Base-by-base conservation (phyloP, 2,888 invertebrate genomes). In the Tetragnatha montana region DNA sequence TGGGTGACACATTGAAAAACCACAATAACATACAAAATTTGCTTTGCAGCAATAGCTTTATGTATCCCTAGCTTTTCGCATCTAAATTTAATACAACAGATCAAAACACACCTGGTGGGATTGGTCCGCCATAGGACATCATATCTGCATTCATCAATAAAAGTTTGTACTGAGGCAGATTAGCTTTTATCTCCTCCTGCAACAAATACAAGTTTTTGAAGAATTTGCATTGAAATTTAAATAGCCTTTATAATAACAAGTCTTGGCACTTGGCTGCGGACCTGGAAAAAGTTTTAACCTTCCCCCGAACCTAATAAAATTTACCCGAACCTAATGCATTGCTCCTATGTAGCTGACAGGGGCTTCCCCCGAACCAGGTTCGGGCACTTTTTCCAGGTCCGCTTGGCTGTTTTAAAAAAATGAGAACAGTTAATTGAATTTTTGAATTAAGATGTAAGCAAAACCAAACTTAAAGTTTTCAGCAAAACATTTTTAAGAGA, bases 111-210 rank as follows among this genome's bases (percentile, higher is more conserved):
- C 51, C 10, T 76, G 87, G 78, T n/a, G 79, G 69, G 79, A 90
- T 80, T 60, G 47, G 17, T 74, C 79, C 51, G 68, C n/a, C 87
- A 90, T 84, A 75, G 84, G 82, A 51, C 19, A 85, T 80, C 47
- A 22, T 60, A 50, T n/a, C n/a, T 49, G 35, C 35, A 73, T 21
- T 8, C 51, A 19, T n/a, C 76, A 14, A 22, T 78, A 19, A 21
- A 84, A 21, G 17, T 69, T 81, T 81, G 49, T 92, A 92, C 35
- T 86, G 88, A 12, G 90, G 85, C 14, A 91, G 75, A 21, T 90
- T 74, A n/a, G 91, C 86, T 78, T 91, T 85, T 22, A 88, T 86
- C 81, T 92, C 92, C 89, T 92, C 92, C 91, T 91, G 50, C 19
- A 75, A 51, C 35, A 35, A 35, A 35, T n/a, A n/a, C n/a, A 35